These are phyloP conservation scores for Hemicordylus capensis DNA, from an alignment of 2,113 vertebrate species.

Conservation along the genomic window DNA sequence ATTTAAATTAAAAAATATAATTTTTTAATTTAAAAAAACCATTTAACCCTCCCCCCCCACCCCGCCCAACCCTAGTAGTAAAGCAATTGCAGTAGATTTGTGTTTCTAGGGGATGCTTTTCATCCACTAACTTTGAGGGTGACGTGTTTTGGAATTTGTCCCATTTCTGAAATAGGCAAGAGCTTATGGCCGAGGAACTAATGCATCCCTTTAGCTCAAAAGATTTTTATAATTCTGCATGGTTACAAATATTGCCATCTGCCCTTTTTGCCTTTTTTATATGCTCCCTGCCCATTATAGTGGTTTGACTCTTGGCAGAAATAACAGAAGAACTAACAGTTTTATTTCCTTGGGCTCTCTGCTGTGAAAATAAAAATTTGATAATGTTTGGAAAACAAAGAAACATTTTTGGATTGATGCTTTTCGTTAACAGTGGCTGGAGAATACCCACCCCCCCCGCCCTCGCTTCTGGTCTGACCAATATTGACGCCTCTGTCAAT, in stretches of 20 bases:
- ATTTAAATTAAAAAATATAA: no score
- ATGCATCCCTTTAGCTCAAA: constrained; percentile 25
- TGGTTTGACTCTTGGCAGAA: constrained; percentile 27
- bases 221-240: constrained; percentile 41
- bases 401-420: rapidly evolving
- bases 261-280: constrained; percentile 30
- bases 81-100: constrained; percentile 18
- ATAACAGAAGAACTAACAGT: constrained; percentile 16
- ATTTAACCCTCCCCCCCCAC: no score
- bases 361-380: constrained; percentile 10
- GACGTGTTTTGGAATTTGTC: constrained; percentile 9
- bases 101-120: not conserved
- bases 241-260: constrained; percentile 46
- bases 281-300: rapidly evolving
- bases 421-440: constrained; percentile 19
- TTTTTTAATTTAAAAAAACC: no score
- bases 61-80: no score
- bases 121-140: not conserved
- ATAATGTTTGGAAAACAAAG: constrained; percentile 16
- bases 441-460: constrained; percentile 30
- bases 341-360: constrained; percentile 24
- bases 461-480: constrained; percentile 10
- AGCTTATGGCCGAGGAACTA: constrained; percentile 32
- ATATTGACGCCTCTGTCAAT: not conserved
- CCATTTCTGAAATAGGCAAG: not conserved